Base-by-base conservation (phyloP, 2,797 vertebrate species). In the Phrynocephalus forsythii region DNA sequence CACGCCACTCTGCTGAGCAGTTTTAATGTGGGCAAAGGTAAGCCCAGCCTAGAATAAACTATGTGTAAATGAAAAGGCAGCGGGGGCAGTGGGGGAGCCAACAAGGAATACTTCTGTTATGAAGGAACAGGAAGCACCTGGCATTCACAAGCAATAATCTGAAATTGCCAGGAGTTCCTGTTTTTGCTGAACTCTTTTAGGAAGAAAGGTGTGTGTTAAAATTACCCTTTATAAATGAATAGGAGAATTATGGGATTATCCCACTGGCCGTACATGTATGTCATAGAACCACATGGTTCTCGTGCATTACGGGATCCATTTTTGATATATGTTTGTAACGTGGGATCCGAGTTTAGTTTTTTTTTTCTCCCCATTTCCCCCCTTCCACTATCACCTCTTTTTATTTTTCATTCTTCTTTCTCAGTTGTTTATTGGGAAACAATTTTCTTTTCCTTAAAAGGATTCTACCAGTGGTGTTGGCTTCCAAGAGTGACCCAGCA, bases 1-100 rank as follows among this genome's bases (percentile, higher is more conserved):
- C 2, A 91, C 92, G 91, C 78, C 78, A 86, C 76, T 85, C 68
- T 76, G 87, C 28, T 24, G 50, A 89, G 86, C 20, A 86, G 80
- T 87, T 94, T 95, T 90, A 91, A 91, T 9, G 50, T 33, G 44
- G 80, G 71, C 85, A 82, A 88, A 93, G 89, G 82, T 85, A 90
- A 89, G 33, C 52, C 79, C 76, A 73, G 18, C 50, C 69, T 56
- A 89, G 85, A 92, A 90, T 87, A 30, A 89, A 82, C 30, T 78
- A 22, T 9, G 68, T n/a, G 56, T 79, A 91, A 95, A 93, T 69
- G 81, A 89, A 84, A 78, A 71, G 30, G 26, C 38, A 44, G 38
- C 5, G 38, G n/a, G 50, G 30, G 63, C 38, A 22, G 38, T 52
- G 50, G 1, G 5, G 15, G 26, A 66, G 44, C 83, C 93, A 90